Percentiles rank a stretch among this genome's conserved stretches.
phyloP scores from a whole-genome alignment of 2,888 invertebrate species.

The Charanyca ferruginea region DNA sequence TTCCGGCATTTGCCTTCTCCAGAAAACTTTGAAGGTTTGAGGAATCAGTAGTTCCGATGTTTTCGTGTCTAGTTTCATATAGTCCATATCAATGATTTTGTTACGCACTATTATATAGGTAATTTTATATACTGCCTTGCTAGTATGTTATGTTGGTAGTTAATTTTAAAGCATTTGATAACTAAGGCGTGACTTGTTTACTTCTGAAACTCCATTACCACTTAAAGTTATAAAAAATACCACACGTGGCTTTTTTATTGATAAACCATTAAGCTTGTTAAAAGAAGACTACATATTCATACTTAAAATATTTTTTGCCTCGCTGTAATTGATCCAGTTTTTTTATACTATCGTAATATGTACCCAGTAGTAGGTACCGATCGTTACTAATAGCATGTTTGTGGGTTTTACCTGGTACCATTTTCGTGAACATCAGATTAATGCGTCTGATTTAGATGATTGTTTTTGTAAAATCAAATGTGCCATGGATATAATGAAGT shows the following conservation, averaged over 20 bases:
- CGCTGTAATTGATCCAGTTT: slow-evolving; percentile 34
- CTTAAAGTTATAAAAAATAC: slow-evolving; percentile 18
- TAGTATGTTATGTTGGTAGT: not conserved
- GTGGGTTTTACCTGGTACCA: slow-evolving; percentile 7
- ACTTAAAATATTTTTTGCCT: slow-evolving; percentile 27
- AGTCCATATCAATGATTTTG: not conserved
- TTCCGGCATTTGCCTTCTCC: slow-evolving; percentile 52
- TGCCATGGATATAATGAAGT: too few species aligned
- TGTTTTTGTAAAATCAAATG: too few species aligned
- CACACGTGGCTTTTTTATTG: slow-evolving; percentile 35
- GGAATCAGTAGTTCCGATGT: slow-evolving; percentile 10
- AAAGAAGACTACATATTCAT: slow-evolving; percentile 21
- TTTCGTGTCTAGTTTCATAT: not conserved
- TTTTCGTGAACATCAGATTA: too few species aligned
- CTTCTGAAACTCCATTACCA: slow-evolving; percentile 12
- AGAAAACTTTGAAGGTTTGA: slow-evolving; percentile 44
- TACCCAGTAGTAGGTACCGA: too few species aligned
- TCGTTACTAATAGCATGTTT: slow-evolving; percentile 6
- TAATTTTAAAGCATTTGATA: not conserved
- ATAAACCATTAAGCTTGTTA: slow-evolving; percentile 37
- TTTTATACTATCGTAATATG: slow-evolving; percentile 4
- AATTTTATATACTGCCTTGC: not conserved
- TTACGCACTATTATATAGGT: not conserved
- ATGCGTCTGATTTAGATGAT: too few species aligned
- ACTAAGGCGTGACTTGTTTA: slow-evolving; percentile 19